phyloP scores from a whole-genome alignment of 2,888 invertebrate genomes.

The Bellardia pandia region DNA sequence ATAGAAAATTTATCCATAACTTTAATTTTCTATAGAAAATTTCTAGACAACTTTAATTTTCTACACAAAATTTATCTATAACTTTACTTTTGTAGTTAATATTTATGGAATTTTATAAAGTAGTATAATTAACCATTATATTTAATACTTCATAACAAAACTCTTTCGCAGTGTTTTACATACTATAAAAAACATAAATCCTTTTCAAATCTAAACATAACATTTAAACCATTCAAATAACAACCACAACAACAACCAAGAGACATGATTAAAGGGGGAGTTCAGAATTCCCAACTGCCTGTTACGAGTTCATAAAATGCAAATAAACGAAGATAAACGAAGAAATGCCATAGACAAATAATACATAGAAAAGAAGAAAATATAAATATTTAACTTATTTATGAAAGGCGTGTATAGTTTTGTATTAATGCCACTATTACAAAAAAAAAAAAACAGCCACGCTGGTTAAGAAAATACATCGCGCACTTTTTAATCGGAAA shows the following conservation, averaged over 20 bases:
- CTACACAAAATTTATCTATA: not conserved
- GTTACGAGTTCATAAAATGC: slow-evolving; percentile 67
- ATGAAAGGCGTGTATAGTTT: slow-evolving; percentile 69
- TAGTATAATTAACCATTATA: too few species aligned
- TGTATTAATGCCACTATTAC: slow-evolving; percentile 67
- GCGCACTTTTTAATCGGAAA: too few species aligned
- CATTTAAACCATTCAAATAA: slow-evolving; percentile 51
- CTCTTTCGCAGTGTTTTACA: slow-evolving; percentile 45
- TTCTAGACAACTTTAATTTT: not conserved
- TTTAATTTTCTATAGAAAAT: not conserved
- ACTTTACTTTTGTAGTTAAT: too few species aligned
- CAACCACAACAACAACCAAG: slow-evolving; percentile 47
- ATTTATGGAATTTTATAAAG: too few species aligned
- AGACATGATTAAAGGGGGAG: slow-evolving; percentile 69
- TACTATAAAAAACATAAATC: slow-evolving; percentile 44
- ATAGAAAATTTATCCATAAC: not conserved
- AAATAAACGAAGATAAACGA: slow-evolving; percentile 67
- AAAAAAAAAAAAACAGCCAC: slow-evolving; percentile 38
- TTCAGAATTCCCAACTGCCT: slow-evolving; percentile 55
- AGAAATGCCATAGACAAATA: slow-evolving; percentile 56
- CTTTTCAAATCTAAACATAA: slow-evolving; percentile 60
- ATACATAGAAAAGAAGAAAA: slow-evolving; percentile 22
- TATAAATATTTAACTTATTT: slow-evolving; percentile 58
- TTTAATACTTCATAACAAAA: too few species aligned
- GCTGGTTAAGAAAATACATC: too few species aligned